These are phyloP conservation scores for Cephalotes varians DNA, from an alignment of 2,888 invertebrate genomes.

Conservation along the genomic window DNA sequence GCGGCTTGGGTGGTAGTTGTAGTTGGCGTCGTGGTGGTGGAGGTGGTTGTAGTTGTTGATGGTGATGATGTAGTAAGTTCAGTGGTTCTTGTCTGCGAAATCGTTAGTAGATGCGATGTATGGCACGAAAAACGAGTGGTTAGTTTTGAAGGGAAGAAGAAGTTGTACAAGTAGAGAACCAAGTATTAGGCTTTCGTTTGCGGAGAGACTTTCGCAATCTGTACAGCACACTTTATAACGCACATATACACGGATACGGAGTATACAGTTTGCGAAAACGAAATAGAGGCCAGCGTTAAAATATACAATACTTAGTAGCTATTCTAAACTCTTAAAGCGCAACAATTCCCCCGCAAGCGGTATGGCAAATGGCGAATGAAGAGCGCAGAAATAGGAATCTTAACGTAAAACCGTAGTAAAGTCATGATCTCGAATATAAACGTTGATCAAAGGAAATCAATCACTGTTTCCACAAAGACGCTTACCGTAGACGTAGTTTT, in stretches of 20 bases:
- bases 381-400: conserved; percentile 63
- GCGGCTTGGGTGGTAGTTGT: conserved; percentile 68
- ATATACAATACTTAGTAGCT: conserved; percentile 69
- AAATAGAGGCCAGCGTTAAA: conserved; percentile 58
- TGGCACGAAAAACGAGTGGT: conserved; percentile 80
- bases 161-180: conserved; percentile 60
- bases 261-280: conserved; percentile 41
- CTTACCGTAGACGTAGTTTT: conserved; percentile 59
- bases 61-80: conserved; percentile 75
- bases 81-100: conserved; percentile 83
- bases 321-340: conserved; percentile 69
- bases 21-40: conserved; percentile 68
- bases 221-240: conserved; percentile 33
- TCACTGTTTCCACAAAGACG: neutral
- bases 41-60: conserved; percentile 70
- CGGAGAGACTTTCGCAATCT: conserved; percentile 35
- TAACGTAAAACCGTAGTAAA: conserved; percentile 60
- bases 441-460: conserved; percentile 32
- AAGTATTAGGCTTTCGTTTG: conserved; percentile 62
- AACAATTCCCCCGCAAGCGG: conserved; percentile 67
- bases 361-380: conserved; percentile 67
- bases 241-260: conserved; percentile 9
- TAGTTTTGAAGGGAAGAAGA: conserved; percentile 77
- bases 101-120: conserved; percentile 85
- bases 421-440: conserved; percentile 28